Percentiles rank a stretch among this genome's conserved stretches.
These are phyloP conservation scores for Allacma fusca DNA, from an alignment of 2,888 invertebrate species.

Conservation along the genomic window DNA sequence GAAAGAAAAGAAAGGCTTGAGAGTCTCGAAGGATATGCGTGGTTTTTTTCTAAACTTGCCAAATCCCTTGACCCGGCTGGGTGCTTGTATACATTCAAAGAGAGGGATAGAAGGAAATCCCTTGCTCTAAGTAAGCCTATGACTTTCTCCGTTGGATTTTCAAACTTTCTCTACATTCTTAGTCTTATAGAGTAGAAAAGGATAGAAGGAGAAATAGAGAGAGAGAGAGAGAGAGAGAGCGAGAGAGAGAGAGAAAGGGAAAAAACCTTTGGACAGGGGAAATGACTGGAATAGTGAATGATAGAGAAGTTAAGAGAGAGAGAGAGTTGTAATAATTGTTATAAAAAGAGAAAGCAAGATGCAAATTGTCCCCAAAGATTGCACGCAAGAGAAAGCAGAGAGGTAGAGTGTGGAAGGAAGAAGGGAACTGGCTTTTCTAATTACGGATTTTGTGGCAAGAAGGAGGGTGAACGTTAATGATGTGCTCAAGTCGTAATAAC, in stretches of 20 bases:
- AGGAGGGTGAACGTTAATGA: conserved; percentile 37
- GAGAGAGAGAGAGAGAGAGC: not conserved
- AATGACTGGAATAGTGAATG: no score
- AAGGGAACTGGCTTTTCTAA: conserved; percentile 29
- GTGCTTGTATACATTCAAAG: conserved; percentile 23
- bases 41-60: conserved; percentile 36
- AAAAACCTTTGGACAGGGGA: no score
- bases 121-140: no score
- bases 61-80: conserved; percentile 47
- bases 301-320: not conserved
- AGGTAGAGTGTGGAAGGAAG: conserved; percentile 8
- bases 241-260: conserved; percentile 1
- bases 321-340: conserved; percentile 22
- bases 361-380: conserved; percentile 10
- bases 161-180: no score
- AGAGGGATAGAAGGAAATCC: no score
- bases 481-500: conserved; percentile 44
- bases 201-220: not conserved
- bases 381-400: not conserved
- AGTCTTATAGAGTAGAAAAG: no score
- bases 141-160: no score
- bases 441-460: conserved; percentile 36
- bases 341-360: conserved; percentile 13
- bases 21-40: conserved; percentile 35
- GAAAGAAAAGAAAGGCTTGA: conserved; percentile 35